These are phyloP conservation scores for Lepus townsendii DNA, from an alignment of 2,797 vertebrate genomes.

Conservation along the genomic window DNA sequence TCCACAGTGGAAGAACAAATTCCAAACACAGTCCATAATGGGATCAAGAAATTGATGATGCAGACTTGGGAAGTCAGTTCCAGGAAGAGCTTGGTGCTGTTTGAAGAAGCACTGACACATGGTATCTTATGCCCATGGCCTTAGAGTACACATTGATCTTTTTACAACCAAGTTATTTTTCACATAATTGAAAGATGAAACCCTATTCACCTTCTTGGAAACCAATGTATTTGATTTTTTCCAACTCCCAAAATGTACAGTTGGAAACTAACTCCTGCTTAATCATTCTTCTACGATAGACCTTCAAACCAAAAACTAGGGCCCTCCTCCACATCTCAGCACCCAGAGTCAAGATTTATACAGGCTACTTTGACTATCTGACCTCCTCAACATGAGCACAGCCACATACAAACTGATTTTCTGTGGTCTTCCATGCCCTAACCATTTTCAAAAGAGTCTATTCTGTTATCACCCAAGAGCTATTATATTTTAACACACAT, in stretches of 20 bases:
- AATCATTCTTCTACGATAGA: neutral
- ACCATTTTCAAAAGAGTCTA: neutral
- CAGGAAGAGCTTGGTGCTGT: neutral
- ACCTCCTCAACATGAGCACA: neutral
- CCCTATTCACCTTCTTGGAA: neutral
- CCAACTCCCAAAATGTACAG: neutral
- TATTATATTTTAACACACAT: neutral
- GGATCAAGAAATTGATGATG: neutral
- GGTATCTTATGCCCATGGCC: neutral
- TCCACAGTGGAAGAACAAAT: neutral
- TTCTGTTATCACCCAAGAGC: neutral
- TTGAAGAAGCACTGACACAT: neutral
- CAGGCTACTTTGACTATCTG: neutral
- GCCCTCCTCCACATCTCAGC: accelerated
- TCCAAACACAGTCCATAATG: neutral
- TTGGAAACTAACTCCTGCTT: neutral
- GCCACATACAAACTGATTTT: neutral
- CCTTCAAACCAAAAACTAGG: neutral
- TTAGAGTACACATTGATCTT: neutral
- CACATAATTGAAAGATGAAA: neutral
- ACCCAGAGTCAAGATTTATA: neutral
- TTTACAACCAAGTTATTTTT: neutral
- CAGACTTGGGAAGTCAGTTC: neutral
- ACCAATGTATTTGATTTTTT: neutral
- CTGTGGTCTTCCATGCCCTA: neutral